These are phyloP conservation scores for Drosophila gaucha DNA, from an alignment of 2,888 invertebrate species.

Conservation along the genomic window DNA sequence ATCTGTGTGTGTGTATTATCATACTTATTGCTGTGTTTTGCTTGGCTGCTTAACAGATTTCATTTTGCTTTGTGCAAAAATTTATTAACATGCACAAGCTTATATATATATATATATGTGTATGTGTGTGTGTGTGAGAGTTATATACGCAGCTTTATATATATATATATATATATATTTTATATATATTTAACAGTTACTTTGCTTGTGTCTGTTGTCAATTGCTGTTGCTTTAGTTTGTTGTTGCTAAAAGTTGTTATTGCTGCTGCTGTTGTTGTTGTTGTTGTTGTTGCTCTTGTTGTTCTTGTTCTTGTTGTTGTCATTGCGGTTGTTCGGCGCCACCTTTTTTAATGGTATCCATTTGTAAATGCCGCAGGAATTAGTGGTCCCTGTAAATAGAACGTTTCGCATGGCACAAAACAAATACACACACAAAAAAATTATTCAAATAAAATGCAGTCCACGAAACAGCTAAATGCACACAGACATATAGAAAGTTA, in stretches of 20 bases:
- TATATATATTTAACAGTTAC: slow-evolving; percentile 47
- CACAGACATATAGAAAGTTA: slow-evolving; percentile 48
- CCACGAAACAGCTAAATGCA: slow-evolving; percentile 63
- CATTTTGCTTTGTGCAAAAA: slow-evolving; percentile 55
- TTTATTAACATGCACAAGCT: slow-evolving; percentile 33
- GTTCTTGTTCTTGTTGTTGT: slow-evolving; percentile 63
- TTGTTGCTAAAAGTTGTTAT: slow-evolving; percentile 26
- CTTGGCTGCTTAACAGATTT: slow-evolving; percentile 62
- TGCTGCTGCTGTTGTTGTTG: slow-evolving; percentile 39
- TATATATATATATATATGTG: slow-evolving; percentile 36
- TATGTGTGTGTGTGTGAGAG: slow-evolving; percentile 28
- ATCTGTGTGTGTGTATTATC: slow-evolving; percentile 48
- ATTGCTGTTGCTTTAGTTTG: slow-evolving; percentile 32
- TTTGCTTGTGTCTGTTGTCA: slow-evolving; percentile 46
- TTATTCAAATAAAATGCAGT: slow-evolving; percentile 71
- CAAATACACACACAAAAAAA: slow-evolving; percentile 69
- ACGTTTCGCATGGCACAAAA: slow-evolving; percentile 66
- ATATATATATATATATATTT: slow-evolving; percentile 12
- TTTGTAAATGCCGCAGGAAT: slow-evolving; percentile 99
- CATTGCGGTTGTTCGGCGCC: slow-evolving; percentile 78
- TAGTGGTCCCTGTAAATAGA: slow-evolving; percentile 92
- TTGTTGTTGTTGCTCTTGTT: slow-evolving; percentile 40
- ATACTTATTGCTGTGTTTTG: slow-evolving; percentile 44
- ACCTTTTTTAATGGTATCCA: slow-evolving; percentile 92
- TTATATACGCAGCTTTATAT: slow-evolving; percentile 31